These are phyloP conservation scores for Chionomys nivalis DNA, from an alignment of 2,113 vertebrate genomes.

Conservation along the genomic window DNA sequence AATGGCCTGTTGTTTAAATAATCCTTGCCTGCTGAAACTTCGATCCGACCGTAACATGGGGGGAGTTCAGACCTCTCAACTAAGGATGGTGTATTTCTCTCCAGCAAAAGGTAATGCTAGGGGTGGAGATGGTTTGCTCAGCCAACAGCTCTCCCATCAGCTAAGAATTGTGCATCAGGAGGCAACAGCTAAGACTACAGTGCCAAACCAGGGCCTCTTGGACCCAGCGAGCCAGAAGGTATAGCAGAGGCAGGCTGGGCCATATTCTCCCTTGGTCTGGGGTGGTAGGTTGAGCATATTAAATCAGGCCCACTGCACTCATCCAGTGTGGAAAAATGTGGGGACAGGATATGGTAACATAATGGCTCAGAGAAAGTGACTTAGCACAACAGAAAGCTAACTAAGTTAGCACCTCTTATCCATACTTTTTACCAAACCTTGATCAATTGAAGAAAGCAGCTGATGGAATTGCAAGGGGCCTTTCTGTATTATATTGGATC, in stretches of 20 bases:
- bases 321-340: not conserved
- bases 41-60: too few relatives aligned
- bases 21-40: too few relatives aligned
- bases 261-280: not conserved
- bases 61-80: too few relatives aligned
- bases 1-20: too few relatives aligned
- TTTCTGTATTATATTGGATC: not conserved
- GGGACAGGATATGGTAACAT: not conserved
- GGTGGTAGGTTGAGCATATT: not conserved
- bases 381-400: not conserved
- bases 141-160: not conserved
- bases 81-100: too few relatives aligned
- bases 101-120: not conserved
- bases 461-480: not conserved
- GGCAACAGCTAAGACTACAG: not conserved
- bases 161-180: not conserved
- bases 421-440: not conserved
- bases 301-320: not conserved
- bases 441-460: rapidly evolving
- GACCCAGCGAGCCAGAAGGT: not conserved
- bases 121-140: not conserved
- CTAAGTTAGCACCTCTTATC: not conserved
- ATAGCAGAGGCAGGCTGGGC: not conserved
- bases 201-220: not conserved
- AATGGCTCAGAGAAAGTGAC: not conserved